These are phyloP conservation scores for Pogoniulus pusillus DNA, from an alignment of 2,797 vertebrate genomes.

Conservation along the genomic window DNA sequence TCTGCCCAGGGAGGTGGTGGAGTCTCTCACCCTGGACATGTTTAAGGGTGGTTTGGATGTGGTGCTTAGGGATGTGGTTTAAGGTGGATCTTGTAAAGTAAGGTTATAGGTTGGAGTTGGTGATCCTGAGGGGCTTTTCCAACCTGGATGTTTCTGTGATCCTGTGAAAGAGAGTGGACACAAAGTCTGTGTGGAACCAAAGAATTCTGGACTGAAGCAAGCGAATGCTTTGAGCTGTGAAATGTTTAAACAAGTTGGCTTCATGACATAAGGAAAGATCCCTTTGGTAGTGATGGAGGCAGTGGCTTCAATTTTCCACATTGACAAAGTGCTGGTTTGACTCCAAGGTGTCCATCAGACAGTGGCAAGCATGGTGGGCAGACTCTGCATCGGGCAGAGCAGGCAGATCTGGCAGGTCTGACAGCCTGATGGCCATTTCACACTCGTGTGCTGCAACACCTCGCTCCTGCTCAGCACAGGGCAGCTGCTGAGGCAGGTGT, in stretches of 20 bases:
- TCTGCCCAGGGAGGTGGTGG: too few relatives aligned
- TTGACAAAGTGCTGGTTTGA: not conserved
- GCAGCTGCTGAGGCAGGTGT: not conserved
- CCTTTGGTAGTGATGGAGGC: not conserved
- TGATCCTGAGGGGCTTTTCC: too few relatives aligned
- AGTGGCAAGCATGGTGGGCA: not conserved
- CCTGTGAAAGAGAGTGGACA: not conserved
- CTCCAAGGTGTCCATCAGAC: not conserved
- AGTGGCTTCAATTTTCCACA: not conserved
- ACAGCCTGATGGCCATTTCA: not conserved
- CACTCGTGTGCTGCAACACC: rapidly evolving
- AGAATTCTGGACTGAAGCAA: not conserved
- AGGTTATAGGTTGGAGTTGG: too few relatives aligned
- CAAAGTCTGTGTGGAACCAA: not conserved
- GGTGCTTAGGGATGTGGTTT: too few relatives aligned
- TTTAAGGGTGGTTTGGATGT: too few relatives aligned
- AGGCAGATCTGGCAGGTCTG: not conserved
- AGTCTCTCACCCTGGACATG: too few relatives aligned
- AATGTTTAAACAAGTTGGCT: not conserved
- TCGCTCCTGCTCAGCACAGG: not conserved
- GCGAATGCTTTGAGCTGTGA: not conserved
- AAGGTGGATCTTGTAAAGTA: too few relatives aligned
- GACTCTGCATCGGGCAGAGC: not conserved
- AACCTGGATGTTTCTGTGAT: too few relatives aligned
- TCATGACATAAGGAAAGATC: not conserved